Percentiles rank a stretch among this genome's conserved stretches.
These are phyloP conservation scores for Jacana jacana DNA, from an alignment of 2,113 vertebrate species.

Conservation along the genomic window DNA sequence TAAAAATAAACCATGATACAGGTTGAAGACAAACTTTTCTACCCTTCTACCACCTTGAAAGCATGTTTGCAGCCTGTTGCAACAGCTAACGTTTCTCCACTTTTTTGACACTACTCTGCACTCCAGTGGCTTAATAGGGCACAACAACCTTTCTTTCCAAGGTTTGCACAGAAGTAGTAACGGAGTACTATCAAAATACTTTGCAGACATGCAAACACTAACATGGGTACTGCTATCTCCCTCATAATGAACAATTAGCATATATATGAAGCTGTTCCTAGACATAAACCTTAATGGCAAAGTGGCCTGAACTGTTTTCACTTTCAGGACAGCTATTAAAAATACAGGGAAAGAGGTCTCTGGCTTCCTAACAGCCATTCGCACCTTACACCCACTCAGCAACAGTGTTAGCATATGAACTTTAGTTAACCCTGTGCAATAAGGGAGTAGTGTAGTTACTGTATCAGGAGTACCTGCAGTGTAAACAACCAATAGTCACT, in stretches of 20 bases:
- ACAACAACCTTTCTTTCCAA: not conserved
- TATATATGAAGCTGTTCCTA: not conserved
- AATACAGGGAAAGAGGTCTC: not conserved
- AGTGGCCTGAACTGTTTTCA: not conserved
- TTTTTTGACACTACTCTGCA: slow-evolving; percentile 20
- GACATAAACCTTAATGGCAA: not conserved
- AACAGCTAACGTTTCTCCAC: not conserved
- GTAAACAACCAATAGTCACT: not conserved
- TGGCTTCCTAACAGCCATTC: not conserved
- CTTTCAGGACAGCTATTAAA: not conserved
- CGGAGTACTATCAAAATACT: not conserved
- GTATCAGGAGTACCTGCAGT: not conserved
- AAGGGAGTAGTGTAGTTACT: not conserved
- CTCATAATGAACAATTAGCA: not conserved
- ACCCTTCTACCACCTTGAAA: not conserved
- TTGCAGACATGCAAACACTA: not conserved
- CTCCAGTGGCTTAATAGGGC: slow-evolving; percentile 34
- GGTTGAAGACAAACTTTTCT: not conserved
- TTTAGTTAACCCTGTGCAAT: not conserved
- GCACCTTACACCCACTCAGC: not conserved
- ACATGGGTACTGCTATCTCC: not conserved
- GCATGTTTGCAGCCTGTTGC: not conserved
- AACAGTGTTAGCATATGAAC: not conserved
- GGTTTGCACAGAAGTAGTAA: not conserved
- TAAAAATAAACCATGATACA: not conserved